Percentiles rank a stretch among this genome's conserved stretches.
Conservation (phyloP, 2,888 invertebrate species). For the Venusia cambrica region DNA sequence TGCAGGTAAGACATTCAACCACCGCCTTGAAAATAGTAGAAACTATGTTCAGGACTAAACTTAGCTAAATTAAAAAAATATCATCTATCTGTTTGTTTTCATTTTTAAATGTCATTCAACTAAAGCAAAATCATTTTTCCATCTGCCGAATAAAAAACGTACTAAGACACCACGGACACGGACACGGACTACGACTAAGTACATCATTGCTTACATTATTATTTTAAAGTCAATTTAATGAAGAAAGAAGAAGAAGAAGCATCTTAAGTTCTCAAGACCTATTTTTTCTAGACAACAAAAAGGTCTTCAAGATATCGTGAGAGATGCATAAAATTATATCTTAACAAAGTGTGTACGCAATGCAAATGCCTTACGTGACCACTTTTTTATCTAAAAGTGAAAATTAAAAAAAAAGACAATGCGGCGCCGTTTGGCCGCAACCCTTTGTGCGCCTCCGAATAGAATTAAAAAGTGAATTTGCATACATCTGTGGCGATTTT, state of each 20-base stretch:
- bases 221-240: constrained; percentile 16
- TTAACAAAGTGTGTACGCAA: constrained; percentile 46
- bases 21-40: too few species aligned
- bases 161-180: constrained; percentile 1
- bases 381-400: constrained; percentile 53
- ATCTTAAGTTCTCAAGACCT: constrained; percentile 30
- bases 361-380: constrained; percentile 67
- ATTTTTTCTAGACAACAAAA: constrained; percentile 42
- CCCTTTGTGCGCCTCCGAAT: constrained; percentile 44
- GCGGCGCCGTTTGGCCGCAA: constrained; percentile 46
- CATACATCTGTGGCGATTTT: constrained; percentile 73
- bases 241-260: constrained; percentile 16
- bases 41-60: too few species aligned
- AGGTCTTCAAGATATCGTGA: constrained; percentile 52
- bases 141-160: background rate
- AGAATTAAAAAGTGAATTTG: constrained; percentile 55
- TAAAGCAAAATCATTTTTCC: too few species aligned
- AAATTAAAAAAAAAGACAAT: constrained; percentile 46
- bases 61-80: too few species aligned
- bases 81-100: too few species aligned
- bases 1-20: too few species aligned
- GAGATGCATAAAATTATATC: constrained; percentile 66
- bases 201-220: constrained; percentile 10
- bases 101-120: too few species aligned
- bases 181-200: too few species aligned